phyloP scores from a whole-genome alignment of 64 coral and sea anemone genomes.

The Dendrophyllia cribrosa region DNA sequence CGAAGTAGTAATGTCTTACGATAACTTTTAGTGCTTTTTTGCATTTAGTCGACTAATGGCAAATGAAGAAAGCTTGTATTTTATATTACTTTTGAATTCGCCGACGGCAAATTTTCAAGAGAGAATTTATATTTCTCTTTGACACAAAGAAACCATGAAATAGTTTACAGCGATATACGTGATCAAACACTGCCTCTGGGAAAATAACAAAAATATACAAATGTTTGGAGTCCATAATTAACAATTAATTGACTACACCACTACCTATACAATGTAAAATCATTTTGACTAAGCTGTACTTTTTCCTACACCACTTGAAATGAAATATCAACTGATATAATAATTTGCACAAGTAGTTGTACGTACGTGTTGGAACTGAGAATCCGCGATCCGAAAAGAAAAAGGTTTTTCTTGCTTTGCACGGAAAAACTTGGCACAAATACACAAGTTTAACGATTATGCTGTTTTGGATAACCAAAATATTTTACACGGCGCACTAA shows the following conservation, averaged over 20 bases:
- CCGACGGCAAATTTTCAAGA: neutral
- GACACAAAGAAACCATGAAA: constrained; percentile 5
- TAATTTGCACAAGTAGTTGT: neutral
- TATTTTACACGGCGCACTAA: neutral
- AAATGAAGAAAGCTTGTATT: neutral
- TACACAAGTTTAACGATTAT: constrained; percentile 13
- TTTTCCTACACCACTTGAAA: constrained; percentile 9
- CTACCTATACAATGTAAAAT: neutral
- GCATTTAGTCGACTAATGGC: neutral
- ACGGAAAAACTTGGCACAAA: neutral
- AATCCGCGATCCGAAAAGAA: neutral
- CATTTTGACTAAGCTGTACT: constrained; percentile 11
- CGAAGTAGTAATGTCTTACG: neutral
- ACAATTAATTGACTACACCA: constrained; percentile 24
- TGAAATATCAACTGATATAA: neutral
- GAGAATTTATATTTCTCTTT: neutral
- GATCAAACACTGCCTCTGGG: constrained; percentile 16
- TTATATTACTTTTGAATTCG: neutral
- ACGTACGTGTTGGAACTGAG: no score
- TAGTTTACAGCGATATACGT: no score
- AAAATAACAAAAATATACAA: constrained; percentile 6
- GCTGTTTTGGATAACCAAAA: neutral
- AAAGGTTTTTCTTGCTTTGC: neutral
- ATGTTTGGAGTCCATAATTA: constrained; percentile 39
- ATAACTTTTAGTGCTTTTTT: neutral